A percentile compares a stretch with the other conserved stretches of the same genome.
phyloP scores from a whole-genome alignment of 2,888 invertebrate species.

The Creontiades dilutus region DNA sequence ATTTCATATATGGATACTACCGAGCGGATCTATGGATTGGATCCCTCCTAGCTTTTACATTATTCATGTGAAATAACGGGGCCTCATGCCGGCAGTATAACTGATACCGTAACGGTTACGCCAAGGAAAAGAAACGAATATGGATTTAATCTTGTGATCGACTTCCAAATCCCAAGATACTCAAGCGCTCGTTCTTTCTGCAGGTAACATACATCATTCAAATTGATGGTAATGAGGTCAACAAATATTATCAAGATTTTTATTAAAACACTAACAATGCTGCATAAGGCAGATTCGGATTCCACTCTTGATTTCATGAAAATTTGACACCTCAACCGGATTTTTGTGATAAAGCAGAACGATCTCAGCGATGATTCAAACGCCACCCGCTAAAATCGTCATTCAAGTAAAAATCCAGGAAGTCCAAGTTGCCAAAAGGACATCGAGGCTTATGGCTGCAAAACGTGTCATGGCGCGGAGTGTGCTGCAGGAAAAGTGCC shows the following conservation, averaged over 20 bases:
- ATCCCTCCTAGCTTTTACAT: constrained; percentile 20
- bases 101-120: constrained; percentile 29
- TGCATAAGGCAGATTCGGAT: no score
- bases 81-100: constrained; percentile 14
- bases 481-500: no score
- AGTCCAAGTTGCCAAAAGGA: no score
- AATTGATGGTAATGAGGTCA: background rate
- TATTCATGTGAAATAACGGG: constrained; percentile 43
- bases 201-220: background rate
- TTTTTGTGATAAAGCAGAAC: no score
- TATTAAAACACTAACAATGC: no score
- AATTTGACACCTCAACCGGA: no score
- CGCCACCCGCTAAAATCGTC: no score
- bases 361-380: no score
- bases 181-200: background rate
- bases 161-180: constrained; percentile 38
- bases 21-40: constrained; percentile 21
- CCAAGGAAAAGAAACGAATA: constrained; percentile 2
- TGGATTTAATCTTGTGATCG: constrained; percentile 48
- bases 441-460: no score
- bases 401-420: no score
- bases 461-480: no score
- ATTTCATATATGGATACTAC: constrained; percentile 9
- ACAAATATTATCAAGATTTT: background rate
- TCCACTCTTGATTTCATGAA: no score